Percentiles rank a stretch among this genome's conserved stretches.
These are phyloP conservation scores for Mesorhabditis sp. DNA, from an alignment of 2,888 invertebrate genomes.

Conservation along the genomic window DNA sequence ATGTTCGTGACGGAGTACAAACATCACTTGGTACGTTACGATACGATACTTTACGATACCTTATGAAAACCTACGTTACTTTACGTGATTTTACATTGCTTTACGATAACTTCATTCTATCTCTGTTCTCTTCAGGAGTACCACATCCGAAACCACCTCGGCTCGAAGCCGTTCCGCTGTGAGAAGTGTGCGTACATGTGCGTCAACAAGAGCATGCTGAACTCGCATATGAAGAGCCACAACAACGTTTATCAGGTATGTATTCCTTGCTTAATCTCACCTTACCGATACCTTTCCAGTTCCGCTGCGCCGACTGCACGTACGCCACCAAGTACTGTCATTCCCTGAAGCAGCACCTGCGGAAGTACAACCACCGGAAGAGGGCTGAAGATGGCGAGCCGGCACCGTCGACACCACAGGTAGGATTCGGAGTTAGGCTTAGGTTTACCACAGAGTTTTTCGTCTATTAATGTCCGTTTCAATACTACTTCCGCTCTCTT, in stretches of 20 bases:
- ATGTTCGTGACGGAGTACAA: slow-evolving; percentile 97
- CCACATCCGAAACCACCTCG: slow-evolving; percentile 87
- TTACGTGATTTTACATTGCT: no score
- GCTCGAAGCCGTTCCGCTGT: slow-evolving; percentile 75
- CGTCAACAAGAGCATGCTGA: slow-evolving; percentile 98
- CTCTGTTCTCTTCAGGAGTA: slow-evolving; percentile 68
- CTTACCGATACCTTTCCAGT: slow-evolving; percentile 24
- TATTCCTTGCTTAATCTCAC: not conserved
- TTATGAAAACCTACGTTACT: slow-evolving; percentile 11
- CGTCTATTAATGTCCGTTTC: not conserved
- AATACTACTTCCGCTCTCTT: no score
- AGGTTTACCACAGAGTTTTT: not conserved
- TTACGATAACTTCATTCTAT: not conserved
- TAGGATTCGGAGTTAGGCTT: slow-evolving; percentile 9
- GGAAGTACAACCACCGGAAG: slow-evolving; percentile 82
- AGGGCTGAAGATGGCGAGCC: slow-evolving; percentile 81
- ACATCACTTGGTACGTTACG: slow-evolving; percentile 72
- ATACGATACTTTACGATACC: no score
- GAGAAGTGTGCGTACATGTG: slow-evolving; percentile 64
- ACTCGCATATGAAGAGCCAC: slow-evolving; percentile 94
- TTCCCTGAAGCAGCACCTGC: slow-evolving; percentile 86
- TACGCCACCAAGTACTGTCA: slow-evolving; percentile 98
- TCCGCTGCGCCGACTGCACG: slow-evolving; percentile 84
- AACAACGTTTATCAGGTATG: slow-evolving; percentile 60
- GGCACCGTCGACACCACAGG: slow-evolving; percentile 62